Evolutionary conservation across 2,797 vertebrate species (phyloP), one percentile per base, ranked within the genome.

Genomic region (Malurus splendens): DNA sequence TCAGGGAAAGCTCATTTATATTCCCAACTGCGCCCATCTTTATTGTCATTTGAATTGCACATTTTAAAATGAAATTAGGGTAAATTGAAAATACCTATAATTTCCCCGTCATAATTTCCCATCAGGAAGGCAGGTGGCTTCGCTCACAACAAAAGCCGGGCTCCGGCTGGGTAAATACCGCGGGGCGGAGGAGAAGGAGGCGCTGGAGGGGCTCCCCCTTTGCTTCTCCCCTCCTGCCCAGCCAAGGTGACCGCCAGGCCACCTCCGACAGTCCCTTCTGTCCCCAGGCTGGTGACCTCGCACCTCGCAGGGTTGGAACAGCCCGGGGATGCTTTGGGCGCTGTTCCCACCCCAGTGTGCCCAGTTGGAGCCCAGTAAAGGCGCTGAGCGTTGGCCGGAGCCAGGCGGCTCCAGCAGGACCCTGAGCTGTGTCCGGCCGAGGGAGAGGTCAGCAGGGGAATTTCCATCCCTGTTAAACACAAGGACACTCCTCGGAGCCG

Each of bases 51-150:
- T 89, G 90, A 95, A 89, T 92, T 90, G 91, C 15, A 24, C 92
- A 84, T 95, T 96, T 86, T 82, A 88, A 93, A 86, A 87, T 10
- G 60, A 94, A 93, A 92, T 64, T 86, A 89, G 94, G 86, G 79
- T 66, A 79, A 77, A 93, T 71, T 86, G 88, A 90, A 96, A 91
- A 94, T 93, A 90, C 92, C 93, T 86, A 64, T 92, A 90, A 89
- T 89, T 90, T 95, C 89, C 80, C 82, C 52, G 70, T 86, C 79
- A 72, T 86, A 62, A 87, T 90, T 93, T 82, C 87, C 89, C 82
- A 70, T 61, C 60, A 59, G 77, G 93, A 86, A 93, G 88, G 87
- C 91, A 82, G 86, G 75, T 94, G 87, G 82, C 68, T 90, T 28
- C 12, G 54, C 90, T 87, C 41, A 36, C 73, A 39, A 71, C 64